phyloP scores from a whole-genome alignment of 1,140 invertebrate species.

The Formica exsecta region DNA sequence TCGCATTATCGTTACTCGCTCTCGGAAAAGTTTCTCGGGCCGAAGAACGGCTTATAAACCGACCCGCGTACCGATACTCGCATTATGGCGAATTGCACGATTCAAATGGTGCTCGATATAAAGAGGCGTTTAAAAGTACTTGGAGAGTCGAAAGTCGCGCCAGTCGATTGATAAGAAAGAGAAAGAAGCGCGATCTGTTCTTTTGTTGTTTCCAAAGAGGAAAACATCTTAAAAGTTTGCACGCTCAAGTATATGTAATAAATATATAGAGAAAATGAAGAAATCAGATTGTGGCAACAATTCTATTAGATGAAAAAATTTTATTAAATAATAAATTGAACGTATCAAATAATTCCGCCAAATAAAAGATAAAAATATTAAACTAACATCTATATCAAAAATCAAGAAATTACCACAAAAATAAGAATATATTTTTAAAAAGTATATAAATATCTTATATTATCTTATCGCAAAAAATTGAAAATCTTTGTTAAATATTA shows the following conservation, averaged over 20 bases:
- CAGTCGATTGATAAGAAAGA: conserved; percentile 49
- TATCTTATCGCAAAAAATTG: not conserved
- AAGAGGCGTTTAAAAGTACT: conserved; percentile 63
- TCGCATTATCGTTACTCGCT: conserved; percentile 67
- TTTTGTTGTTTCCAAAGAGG: conserved; percentile 23
- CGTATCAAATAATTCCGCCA: not conserved
- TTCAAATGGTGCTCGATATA: conserved; percentile 62
- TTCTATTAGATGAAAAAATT: not conserved
- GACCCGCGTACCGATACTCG: conserved; percentile 41
- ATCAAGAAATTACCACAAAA: not conserved
- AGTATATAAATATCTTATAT: not conserved
- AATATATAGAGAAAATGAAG: not conserved
- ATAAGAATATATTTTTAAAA: not conserved
- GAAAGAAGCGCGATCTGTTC: not conserved
- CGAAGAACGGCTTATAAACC: conserved; percentile 60
- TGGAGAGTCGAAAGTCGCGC: conserved; percentile 50
- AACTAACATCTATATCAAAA: not conserved
- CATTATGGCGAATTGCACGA: conserved; percentile 51
- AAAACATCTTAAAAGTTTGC: not conserved
- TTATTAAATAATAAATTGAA: not conserved
- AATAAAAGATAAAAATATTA: not conserved
- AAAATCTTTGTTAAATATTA: not conserved
- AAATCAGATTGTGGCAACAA: not conserved
- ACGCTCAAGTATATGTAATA: not conserved
- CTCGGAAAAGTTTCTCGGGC: conserved; percentile 35